These are phyloP conservation scores for Chaetodon auriga DNA, from an alignment of 2,113 vertebrate genomes.

Conservation along the genomic window DNA sequence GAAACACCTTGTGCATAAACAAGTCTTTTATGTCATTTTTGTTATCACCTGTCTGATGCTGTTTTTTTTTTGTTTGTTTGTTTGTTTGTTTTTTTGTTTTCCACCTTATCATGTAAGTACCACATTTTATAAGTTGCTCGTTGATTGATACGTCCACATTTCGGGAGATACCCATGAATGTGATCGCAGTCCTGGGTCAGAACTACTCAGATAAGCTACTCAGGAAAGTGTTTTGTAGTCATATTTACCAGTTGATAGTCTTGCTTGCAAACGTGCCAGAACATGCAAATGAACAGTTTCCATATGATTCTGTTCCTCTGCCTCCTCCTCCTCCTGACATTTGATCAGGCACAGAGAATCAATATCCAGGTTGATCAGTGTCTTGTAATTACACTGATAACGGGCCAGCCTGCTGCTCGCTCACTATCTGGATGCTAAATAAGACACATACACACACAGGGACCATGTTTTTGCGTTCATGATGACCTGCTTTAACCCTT, in stretches of 20 bases:
- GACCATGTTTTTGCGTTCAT: neutral
- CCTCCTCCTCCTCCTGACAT: slow-evolving; percentile 38
- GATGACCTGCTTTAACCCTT: slow-evolving; percentile 10
- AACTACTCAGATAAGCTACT: neutral
- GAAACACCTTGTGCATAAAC: too few species aligned
- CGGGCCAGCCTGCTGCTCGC: slow-evolving; percentile 10
- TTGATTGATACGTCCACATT: neutral
- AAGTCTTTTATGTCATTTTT: too few species aligned
- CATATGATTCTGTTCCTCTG: neutral
- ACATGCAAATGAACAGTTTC: neutral
- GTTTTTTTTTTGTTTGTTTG: too few species aligned
- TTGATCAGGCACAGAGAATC: slow-evolving; percentile 63
- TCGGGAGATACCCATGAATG: neutral
- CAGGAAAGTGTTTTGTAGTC: neutral
- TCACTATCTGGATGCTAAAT: slow-evolving; percentile 24
- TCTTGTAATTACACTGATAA: slow-evolving; percentile 69
- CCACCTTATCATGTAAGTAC: too few species aligned
- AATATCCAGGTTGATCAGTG: slow-evolving; percentile 69
- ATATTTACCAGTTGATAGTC: neutral
- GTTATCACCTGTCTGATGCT: too few species aligned
- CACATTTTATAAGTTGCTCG: too few species aligned
- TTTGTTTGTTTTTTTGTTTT: too few species aligned
- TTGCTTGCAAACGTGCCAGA: neutral
- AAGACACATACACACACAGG: slow-evolving; percentile 7
- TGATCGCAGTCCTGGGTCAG: neutral